A percentile compares a stretch with the other conserved stretches of the same genome.
Conservation (phyloP, 2,888 invertebrate species). For the Drosophila paranaensis region DNA sequence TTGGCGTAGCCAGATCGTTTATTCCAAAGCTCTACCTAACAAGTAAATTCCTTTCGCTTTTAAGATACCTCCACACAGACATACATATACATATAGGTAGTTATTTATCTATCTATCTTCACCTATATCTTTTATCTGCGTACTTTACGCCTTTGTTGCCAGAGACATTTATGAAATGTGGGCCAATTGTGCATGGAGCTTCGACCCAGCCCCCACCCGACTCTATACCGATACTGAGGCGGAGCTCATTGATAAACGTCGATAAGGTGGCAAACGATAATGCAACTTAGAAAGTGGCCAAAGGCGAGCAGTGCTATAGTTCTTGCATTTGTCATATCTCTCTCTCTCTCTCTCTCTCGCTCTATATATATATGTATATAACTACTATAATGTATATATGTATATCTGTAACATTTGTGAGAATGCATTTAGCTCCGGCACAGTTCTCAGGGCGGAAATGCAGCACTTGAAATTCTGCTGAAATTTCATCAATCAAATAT, state of each 20-base stretch:
- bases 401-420: background rate
- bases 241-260: constrained; percentile 49
- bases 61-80: background rate
- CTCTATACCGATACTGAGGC: background rate
- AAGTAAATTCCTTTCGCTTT: constrained; percentile 9
- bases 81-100: background rate
- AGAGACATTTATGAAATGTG: constrained; percentile 59
- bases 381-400: background rate
- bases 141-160: constrained; percentile 11
- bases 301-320: background rate
- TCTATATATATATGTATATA: background rate
- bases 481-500: constrained; percentile 49
- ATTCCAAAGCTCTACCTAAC: background rate
- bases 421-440: constrained; percentile 2
- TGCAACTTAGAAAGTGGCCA: background rate
- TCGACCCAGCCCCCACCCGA: background rate
- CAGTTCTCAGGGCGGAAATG: constrained; percentile 28
- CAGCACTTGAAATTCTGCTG: constrained; percentile 45
- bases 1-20: constrained; percentile 1
- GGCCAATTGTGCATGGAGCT: constrained; percentile 66
- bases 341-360: too few relatives aligned
- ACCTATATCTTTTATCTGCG: constrained; percentile 27
- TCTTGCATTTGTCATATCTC: constrained; percentile 2
- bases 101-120: constrained; percentile 11
- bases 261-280: constrained; percentile 49